Conservation (phyloP, 2,888 invertebrate genomes). For the Eumacrocentrus americanus region DNA sequence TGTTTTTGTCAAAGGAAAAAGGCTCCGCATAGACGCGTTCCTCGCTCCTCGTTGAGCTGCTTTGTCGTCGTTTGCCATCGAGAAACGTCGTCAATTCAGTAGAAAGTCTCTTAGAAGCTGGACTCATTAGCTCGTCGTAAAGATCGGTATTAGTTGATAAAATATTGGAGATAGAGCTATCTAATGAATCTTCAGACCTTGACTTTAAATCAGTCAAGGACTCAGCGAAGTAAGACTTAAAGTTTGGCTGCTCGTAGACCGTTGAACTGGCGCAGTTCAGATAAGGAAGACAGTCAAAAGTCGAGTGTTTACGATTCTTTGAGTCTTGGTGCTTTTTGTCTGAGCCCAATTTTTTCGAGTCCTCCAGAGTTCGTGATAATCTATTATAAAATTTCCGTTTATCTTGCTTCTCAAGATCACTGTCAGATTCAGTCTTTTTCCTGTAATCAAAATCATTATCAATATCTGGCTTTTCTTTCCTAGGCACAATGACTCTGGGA, state of each 20-base stretch:
- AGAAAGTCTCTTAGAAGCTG: slow-evolving; percentile 34
- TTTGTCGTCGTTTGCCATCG: slow-evolving; percentile 30
- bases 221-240: slow-evolving; percentile 36
- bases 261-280: slow-evolving; percentile 52
- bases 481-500: slow-evolving; percentile 37
- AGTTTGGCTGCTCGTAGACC: slow-evolving; percentile 38
- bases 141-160: slow-evolving; percentile 29
- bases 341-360: slow-evolving; percentile 30
- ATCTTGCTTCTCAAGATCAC: slow-evolving; percentile 39
- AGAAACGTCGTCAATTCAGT: slow-evolving; percentile 35
- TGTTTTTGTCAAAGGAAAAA: slow-evolving; percentile 48
- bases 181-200: slow-evolving; percentile 32
- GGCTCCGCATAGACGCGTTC: slow-evolving; percentile 73
- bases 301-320: slow-evolving; percentile 34
- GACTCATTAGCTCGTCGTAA: slow-evolving; percentile 32
- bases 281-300: slow-evolving; percentile 58
- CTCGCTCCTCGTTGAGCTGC: slow-evolving; percentile 44
- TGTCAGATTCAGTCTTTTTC: slow-evolving; percentile 53
- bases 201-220: slow-evolving; percentile 18
- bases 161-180: slow-evolving; percentile 26
- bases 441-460: slow-evolving; percentile 35
- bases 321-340: slow-evolving; percentile 30
- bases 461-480: slow-evolving; percentile 27
- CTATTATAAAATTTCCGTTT: slow-evolving; percentile 39
- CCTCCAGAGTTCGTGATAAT: slow-evolving; percentile 37